Conservation (phyloP, 2,113 vertebrate genomes). For the Engraulis encrasicolus region DNA sequence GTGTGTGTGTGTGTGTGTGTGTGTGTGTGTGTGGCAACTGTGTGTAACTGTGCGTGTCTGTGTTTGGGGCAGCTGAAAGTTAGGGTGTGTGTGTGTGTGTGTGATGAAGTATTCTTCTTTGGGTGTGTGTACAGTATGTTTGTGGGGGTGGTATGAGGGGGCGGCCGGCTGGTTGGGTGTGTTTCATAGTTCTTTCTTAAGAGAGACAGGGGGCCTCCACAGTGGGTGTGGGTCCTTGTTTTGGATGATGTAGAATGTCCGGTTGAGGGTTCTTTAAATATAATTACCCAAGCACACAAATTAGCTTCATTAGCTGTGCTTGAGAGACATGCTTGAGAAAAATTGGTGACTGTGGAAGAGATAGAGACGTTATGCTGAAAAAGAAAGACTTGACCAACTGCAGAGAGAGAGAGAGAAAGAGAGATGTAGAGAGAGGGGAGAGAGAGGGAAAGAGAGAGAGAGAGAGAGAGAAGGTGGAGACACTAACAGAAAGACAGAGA, state of each 20-base stretch:
- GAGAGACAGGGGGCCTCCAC: background rate
- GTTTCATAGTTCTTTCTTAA: background rate
- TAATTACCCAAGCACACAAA: slow-evolving; percentile 6
- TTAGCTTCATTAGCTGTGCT: slow-evolving; percentile 6
- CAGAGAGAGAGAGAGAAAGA: too few species aligned
- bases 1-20: slow-evolving; percentile 16
- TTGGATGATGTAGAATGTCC: background rate
- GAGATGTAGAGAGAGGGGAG: too few species aligned
- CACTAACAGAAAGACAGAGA: background rate
- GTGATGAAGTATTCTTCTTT: background rate
- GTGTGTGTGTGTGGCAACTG: background rate
- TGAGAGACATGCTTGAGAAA: background rate
- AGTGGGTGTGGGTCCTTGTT: slow-evolving; percentile 3
- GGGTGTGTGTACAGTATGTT: slow-evolving; percentile 11
- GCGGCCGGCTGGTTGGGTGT: background rate
- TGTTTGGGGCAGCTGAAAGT: too few species aligned
- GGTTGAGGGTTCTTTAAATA: background rate
- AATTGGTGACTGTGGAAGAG: too few species aligned
- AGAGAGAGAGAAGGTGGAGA: background rate
- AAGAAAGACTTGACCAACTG: too few species aligned
- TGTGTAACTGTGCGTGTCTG: background rate
- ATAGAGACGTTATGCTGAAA: too few species aligned
- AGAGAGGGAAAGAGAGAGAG: background rate
- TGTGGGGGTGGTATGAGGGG: background rate
- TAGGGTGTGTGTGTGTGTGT: background rate